Conservation (phyloP, 1,140 invertebrate genomes). For the Tetramorium parvispinum region DNA sequence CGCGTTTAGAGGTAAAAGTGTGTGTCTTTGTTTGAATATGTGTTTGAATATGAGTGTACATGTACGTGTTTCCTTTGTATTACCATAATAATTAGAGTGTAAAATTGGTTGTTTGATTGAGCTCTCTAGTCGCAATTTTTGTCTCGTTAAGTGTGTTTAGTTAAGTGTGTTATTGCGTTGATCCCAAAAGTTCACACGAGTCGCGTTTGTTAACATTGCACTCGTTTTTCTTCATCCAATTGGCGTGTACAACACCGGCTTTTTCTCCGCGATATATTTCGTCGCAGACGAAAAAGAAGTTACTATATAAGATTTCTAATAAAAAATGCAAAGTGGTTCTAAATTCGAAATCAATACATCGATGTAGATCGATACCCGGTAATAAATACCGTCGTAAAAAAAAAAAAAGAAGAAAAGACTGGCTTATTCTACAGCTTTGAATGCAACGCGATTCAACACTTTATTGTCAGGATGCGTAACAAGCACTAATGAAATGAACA, state of each 20-base stretch:
- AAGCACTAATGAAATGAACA: conserved; percentile 52
- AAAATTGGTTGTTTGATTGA: conserved; percentile 81
- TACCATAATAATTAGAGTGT: conserved; percentile 70
- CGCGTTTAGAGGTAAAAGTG: conserved; percentile 52
- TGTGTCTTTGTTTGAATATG: conserved; percentile 63
- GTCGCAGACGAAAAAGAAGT: conserved; percentile 31
- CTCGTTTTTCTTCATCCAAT: conserved; percentile 49
- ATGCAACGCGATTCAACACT: conserved; percentile 46
- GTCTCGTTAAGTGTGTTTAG: conserved; percentile 67
- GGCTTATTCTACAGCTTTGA: conserved; percentile 8
- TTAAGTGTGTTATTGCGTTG: conserved; percentile 78
- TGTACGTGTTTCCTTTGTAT: conserved; percentile 60
- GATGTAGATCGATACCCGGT: background rate
- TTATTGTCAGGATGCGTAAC: conserved; percentile 36
- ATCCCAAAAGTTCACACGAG: conserved; percentile 80
- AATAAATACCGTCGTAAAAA: conserved; percentile 9
- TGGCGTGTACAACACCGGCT: conserved; percentile 44
- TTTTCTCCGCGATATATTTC: conserved; percentile 44
- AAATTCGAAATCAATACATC: conserved; percentile 19
- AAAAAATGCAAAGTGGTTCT: conserved; percentile 53
- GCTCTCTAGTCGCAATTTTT: conserved; percentile 75
- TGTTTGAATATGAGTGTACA: conserved; percentile 57
- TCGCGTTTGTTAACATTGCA: conserved; percentile 73
- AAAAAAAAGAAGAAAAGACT: background rate
- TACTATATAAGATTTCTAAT: conserved; percentile 21